Evolutionary conservation across 2,113 vertebrate species (phyloP).

Genomic region (Dipodomys stephensi): DNA sequence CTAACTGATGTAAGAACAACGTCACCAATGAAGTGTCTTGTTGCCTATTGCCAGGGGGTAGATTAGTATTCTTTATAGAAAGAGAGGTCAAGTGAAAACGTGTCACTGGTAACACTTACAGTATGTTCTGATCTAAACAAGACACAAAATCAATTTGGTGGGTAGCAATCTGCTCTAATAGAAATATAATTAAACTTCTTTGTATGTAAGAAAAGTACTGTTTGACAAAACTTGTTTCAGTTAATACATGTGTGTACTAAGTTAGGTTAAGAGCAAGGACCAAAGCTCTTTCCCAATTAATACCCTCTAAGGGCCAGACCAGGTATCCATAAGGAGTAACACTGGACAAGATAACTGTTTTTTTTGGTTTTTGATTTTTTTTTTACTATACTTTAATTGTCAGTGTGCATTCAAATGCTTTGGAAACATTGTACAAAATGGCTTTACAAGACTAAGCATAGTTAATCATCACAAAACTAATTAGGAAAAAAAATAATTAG

Average conservation of each 20-base stretch:
- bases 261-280: constrained; percentile 21
- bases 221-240: constrained; percentile 27
- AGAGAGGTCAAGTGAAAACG: background rate
- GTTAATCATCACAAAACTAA: background rate
- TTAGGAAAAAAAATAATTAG: background rate
- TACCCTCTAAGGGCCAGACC: background rate
- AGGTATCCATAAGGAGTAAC: background rate
- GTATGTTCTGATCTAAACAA: background rate
- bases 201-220: background rate
- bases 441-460: background rate
- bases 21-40: too few species aligned
- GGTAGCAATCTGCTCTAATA: constrained; percentile 1
- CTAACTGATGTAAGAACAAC: too few species aligned
- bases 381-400: constrained; percentile 9
- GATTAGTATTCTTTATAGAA: background rate
- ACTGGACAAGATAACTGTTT: background rate
- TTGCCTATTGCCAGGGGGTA: too few species aligned
- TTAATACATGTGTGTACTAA: background rate
- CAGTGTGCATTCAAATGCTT: constrained; percentile 6
- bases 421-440: background rate
- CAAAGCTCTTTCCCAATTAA: constrained; percentile 26
- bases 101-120: background rate
- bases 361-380: background rate
- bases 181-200: background rate
- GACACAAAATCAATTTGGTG: constrained; percentile 8